phyloP scores from a whole-genome alignment of 2,888 invertebrate genomes.

The Diachrysia chrysitis region DNA sequence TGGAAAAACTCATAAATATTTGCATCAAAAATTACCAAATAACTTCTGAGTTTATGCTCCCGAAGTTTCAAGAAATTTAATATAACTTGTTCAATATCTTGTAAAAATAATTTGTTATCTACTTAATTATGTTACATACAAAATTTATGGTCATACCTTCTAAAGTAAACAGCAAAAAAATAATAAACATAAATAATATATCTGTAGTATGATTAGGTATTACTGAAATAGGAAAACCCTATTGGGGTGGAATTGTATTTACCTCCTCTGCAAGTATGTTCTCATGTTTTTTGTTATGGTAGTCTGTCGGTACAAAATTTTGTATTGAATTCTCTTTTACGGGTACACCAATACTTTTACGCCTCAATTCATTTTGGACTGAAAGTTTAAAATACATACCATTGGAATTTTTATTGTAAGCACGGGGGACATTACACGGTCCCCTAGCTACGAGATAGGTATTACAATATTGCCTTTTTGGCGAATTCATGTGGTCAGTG shows the following conservation, averaged over 20 bases:
- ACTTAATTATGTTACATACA: conserved; percentile 18
- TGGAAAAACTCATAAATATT: conserved; percentile 67
- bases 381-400: conserved; percentile 39
- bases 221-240: background rate
- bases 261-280: conserved; percentile 67
- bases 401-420: background rate
- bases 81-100: conserved; percentile 62
- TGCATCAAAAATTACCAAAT: conserved; percentile 63
- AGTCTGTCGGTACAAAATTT: conserved; percentile 54
- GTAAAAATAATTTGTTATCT: conserved; percentile 43
- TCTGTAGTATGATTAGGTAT: background rate
- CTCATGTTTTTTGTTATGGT: conserved; percentile 59
- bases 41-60: conserved; percentile 60
- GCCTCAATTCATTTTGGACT: conserved; percentile 60
- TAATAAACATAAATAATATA: no score
- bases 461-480: background rate
- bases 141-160: conserved; percentile 1
- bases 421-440: background rate
- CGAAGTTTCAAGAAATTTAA: conserved; percentile 68
- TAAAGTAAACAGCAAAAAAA: background rate
- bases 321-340: conserved; percentile 58
- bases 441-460: background rate
- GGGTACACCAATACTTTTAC: conserved; percentile 61
- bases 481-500: background rate
- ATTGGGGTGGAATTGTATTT: conserved; percentile 24